Base-by-base conservation (phyloP, 1,140 invertebrate genomes). In the Drosophila punjabiensis region DNA sequence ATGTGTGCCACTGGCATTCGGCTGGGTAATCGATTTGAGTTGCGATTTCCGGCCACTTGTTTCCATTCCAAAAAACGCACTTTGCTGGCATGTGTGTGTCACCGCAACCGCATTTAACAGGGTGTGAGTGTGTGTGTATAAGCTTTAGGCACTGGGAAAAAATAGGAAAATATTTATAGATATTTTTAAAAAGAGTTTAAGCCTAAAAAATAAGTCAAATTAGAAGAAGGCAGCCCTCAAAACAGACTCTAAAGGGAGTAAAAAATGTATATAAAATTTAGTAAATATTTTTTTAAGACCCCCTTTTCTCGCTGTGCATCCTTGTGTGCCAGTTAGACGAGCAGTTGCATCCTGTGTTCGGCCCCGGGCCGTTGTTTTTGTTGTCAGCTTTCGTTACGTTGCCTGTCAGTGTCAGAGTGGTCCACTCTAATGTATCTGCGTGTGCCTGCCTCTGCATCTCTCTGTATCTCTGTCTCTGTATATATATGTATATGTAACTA, bases 371-470 rank as follows among this genome's bases (percentile, higher is more conserved):
- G 59, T 63, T 69, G 59, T 69, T 58, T 43, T 50, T 68, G 67
- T 70, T 66, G 67, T 24, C 55, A 58, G 35, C 55, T 52, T 32
- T 71, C 47, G 70, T 52, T 50, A 37, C 66, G 61, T 76, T 62
- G 82, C 71, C 68, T 84, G 74, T 68, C 82, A 74, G 61, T 59
- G 70, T 75, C 71, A 73, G 68, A 61, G 68, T 62, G 55, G 68
- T 61, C 66, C 69, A 60, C 53, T 74, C 65, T 52, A 30, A 52
- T 71, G 39, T n/a, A 30, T 61, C 55, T 56, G 16, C 37, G 63
- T 68, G 63, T 52, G 35, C 35, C 39, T 62, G 39, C 60, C 43
- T 60, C 37, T 33, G n/a, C 32, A 37, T 33, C 33, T 53, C 48
- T 30, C 6, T 33, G 60, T 20, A 45, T 62, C 20, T 33, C 33